These are phyloP conservation scores for Encarsia formosa DNA, from an alignment of 2,888 invertebrate genomes.

Conservation along the genomic window DNA sequence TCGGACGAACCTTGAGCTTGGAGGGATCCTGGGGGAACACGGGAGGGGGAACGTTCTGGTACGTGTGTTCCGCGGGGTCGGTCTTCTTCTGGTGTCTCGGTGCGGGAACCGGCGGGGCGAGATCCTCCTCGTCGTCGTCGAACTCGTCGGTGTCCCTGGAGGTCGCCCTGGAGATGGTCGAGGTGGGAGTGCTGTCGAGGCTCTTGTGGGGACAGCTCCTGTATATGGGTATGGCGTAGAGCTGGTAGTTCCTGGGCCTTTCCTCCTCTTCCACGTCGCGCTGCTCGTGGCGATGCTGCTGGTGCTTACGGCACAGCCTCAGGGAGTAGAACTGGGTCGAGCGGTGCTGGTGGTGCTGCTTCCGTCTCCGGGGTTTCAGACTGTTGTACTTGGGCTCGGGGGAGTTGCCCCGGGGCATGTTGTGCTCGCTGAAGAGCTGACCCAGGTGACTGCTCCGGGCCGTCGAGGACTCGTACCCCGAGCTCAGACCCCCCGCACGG, in stretches of 20 bases:
- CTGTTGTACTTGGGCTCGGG: constrained; percentile 47
- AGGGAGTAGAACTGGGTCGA: constrained; percentile 39
- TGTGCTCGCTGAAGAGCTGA: constrained; percentile 47
- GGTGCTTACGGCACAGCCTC: constrained; percentile 40
- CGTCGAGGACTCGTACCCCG: constrained; percentile 52
- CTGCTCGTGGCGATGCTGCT: constrained; percentile 26
- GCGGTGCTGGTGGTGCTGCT: constrained; percentile 39
- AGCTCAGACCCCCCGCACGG: constrained; percentile 45
- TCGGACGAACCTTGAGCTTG: constrained; percentile 42
- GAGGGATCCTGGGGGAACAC: constrained; percentile 45
- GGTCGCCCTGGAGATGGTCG: constrained; percentile 23
- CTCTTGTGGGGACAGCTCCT: constrained; percentile 43
- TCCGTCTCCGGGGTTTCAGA: constrained; percentile 45
- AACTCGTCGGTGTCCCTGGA: background rate
- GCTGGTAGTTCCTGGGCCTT: constrained; percentile 37
- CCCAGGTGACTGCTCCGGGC: constrained; percentile 49
- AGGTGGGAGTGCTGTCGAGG: constrained; percentile 31
- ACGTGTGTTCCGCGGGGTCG: constrained; percentile 51
- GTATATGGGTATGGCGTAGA: constrained; percentile 47
- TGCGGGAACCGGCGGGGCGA: constrained; percentile 39
- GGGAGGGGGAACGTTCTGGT: constrained; percentile 56
- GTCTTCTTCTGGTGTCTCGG: constrained; percentile 40
- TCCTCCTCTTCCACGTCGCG: constrained; percentile 16
- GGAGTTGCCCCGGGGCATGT: constrained; percentile 47
- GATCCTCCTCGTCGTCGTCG: background rate